Base-by-base conservation (phyloP, 2,888 invertebrate genomes). In the Diarsia brunnea region DNA sequence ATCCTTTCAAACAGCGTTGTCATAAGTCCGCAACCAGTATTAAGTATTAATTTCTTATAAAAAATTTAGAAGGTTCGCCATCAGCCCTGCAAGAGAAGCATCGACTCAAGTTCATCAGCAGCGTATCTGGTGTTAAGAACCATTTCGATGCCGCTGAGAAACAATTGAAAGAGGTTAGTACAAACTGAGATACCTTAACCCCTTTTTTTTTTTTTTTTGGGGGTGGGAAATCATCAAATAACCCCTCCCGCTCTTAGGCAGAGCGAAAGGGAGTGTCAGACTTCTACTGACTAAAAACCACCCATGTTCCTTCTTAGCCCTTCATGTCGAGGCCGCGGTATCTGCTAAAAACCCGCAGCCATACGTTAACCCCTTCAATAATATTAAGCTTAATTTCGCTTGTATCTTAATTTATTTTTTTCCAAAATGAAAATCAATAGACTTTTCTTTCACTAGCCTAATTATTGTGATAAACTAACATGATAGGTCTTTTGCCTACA, bases 71-170 rank as follows among this genome's bases (percentile, higher is more conserved):
- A 31, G 5, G n/a, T 71, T 43, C 60, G 19, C 7, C 67, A 5
- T 63, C 68, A 47, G 71, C 61, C 12, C 69, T 72, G 24, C 70
- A 87, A 68, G 88, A 90, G 58, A 75, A 80, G 43, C 85, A 88
- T 7, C 89, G 89, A 10, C 75, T 91, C 5, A 87, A 89, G 47
- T 93, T 93, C 69, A 76, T 88, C 5, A 87, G 82, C n/a, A 87
- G 88, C 1, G 75, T 88, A 19, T 76, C 90, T 2, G 81, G 75
- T 3, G 86, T 89, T 14, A 89, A 87, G 60, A 81, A 85, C 0
- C 86, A 78, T 21, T 69, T 93, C 24, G 71, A 70, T 14, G 87
- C 87, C 0, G 90, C 89, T 1, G 88, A 89, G 7, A 74, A 87
- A 38, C 86, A 86, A 21, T 74, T 93, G 1, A 78, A 88, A n/a